These are phyloP conservation scores for Sitobion miscanthi DNA, from an alignment of 1,140 invertebrate genomes.

Conservation along the genomic window DNA sequence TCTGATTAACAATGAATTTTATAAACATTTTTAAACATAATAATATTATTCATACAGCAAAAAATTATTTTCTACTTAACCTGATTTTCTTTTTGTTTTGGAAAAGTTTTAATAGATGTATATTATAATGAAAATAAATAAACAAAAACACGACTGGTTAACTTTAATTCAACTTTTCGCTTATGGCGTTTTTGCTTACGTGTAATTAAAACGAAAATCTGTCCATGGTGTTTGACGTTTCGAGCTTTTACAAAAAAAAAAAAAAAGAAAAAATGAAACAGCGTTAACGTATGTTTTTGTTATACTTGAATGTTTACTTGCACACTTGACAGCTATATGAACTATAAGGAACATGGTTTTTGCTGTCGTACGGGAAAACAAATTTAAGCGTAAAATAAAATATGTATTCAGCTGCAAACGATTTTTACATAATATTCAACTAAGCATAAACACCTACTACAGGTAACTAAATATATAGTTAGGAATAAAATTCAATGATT, in stretches of 20 bases:
- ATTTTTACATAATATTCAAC: background rate
- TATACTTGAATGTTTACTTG: background rate
- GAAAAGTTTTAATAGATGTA: background rate
- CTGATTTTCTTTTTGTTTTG: background rate
- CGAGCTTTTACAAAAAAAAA: background rate
- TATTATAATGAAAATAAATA: background rate
- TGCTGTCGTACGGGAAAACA: background rate
- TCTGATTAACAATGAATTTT: background rate
- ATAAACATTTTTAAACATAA: background rate
- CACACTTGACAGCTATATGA: background rate
- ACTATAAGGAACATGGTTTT: background rate
- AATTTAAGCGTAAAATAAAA: background rate
- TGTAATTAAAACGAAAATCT: slow-evolving; percentile 9
- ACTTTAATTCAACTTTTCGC: background rate
- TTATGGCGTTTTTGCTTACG: background rate
- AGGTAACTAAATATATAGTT: background rate
- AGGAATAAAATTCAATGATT: background rate
- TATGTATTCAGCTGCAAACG: background rate
- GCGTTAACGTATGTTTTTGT: background rate
- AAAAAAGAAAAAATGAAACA: background rate
- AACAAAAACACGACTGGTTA: background rate
- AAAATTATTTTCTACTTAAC: background rate
- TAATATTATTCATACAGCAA: background rate
- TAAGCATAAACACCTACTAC: background rate
- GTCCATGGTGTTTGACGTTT: slow-evolving; percentile 2